Evolutionary conservation across 1,140 invertebrate species (phyloP).

Genomic region (Nasonia longicornis): DNA sequence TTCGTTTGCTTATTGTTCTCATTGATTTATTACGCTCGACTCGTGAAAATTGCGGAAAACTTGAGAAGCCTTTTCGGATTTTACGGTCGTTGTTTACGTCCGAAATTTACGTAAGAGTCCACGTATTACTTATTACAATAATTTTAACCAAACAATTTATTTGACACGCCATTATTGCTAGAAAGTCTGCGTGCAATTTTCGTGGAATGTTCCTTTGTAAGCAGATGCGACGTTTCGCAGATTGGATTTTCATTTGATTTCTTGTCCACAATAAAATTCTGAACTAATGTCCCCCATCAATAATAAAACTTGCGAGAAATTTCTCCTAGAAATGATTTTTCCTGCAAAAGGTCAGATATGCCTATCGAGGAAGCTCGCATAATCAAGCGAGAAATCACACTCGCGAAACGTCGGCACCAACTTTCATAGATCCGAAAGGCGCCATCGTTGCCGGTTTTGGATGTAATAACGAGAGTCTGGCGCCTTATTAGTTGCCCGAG

Average conservation of each 20-base stretch:
- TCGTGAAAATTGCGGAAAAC: neutral
- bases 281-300: neutral
- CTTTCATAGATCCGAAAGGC: neutral
- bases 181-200: neutral
- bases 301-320: neutral
- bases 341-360: neutral
- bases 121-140: too few relatives aligned
- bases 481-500: slow-evolving; percentile 1
- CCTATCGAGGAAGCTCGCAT: neutral
- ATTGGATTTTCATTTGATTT: neutral
- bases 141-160: neutral
- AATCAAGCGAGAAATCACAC: neutral
- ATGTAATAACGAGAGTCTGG: slow-evolving; percentile 1
- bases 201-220: neutral
- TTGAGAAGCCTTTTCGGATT: neutral
- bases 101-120: neutral
- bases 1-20: neutral
- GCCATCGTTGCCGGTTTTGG: slow-evolving; percentile 4
- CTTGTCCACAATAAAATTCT: too few relatives aligned
- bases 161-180: neutral
- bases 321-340: neutral
- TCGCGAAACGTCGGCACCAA: neutral
- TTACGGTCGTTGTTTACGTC: neutral
- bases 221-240: neutral
- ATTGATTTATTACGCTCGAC: slow-evolving; percentile 7